Percentiles rank a stretch among this genome's conserved stretches.
Evolutionary conservation across 2,888 invertebrate genomes (phyloP).

Genomic region (Neoitamus cyanurus): DNA sequence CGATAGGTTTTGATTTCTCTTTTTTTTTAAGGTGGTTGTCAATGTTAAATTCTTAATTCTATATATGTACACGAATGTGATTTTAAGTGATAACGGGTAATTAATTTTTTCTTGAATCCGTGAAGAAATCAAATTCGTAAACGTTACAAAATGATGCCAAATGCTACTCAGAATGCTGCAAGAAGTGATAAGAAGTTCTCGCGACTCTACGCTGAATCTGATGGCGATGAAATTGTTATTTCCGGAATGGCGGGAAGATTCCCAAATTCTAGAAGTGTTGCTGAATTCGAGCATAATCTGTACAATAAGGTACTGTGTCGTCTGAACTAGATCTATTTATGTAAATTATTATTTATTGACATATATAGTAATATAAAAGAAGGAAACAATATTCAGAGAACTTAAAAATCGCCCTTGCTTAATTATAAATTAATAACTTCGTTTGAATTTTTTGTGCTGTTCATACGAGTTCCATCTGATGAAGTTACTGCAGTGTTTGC

Average conservation of each 20-base stretch:
- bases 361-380: no score
- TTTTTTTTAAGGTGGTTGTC: background rate
- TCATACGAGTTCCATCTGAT: no score
- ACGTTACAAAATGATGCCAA: slow-evolving; percentile 49
- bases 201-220: slow-evolving; percentile 60
- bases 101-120: background rate
- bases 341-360: no score
- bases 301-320: slow-evolving; percentile 68
- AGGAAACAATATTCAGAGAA: no score
- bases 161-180: slow-evolving; percentile 41
- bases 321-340: no score
- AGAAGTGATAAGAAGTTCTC: slow-evolving; percentile 58
- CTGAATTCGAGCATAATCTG: slow-evolving; percentile 73
- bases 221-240: slow-evolving; percentile 70
- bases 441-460: no score
- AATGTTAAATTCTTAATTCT: background rate
- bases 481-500: no score
- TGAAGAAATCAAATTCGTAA: background rate
- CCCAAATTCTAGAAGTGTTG: slow-evolving; percentile 74
- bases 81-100: background rate
- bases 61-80: background rate
- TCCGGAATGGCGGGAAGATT: slow-evolving; percentile 73
- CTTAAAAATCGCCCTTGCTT: no score
- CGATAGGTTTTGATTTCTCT: background rate
- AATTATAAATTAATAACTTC: no score